phyloP scores from a whole-genome alignment of 2,888 invertebrate genomes.

The Chloromyia formosa region DNA sequence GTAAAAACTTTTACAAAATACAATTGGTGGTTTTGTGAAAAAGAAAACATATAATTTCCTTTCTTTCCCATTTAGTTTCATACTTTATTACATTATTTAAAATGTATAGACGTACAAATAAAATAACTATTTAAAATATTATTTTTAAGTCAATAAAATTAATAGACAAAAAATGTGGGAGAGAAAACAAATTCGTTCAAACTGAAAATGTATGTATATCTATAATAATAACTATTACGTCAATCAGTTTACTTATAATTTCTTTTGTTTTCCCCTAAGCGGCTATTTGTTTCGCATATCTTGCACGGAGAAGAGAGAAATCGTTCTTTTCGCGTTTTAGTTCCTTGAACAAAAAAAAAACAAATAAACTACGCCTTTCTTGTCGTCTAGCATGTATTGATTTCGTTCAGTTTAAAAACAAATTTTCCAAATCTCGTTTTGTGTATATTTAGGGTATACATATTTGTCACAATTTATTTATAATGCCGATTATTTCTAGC shows the following conservation, averaged over 20 bases:
- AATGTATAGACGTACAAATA: slow-evolving; percentile 5
- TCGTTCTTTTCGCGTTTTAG: too few species aligned
- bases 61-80: too few species aligned
- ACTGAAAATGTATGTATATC: background rate
- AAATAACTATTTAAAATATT: slow-evolving; percentile 25
- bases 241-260: background rate
- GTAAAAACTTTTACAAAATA: slow-evolving; percentile 45
- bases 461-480: background rate
- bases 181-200: background rate
- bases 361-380: too few species aligned
- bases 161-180: background rate
- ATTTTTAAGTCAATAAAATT: background rate
- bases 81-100: background rate
- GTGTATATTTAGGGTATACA: background rate
- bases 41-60: slow-evolving; percentile 17
- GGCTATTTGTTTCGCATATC: too few species aligned
- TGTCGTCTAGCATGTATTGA: too few species aligned
- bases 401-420: too few species aligned
- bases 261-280: too few species aligned
- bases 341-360: too few species aligned
- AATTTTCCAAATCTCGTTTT: background rate
- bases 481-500: slow-evolving; percentile 3
- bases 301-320: too few species aligned
- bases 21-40: slow-evolving; percentile 47
- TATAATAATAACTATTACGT: slow-evolving; percentile 3